Evolutionary conservation across 2,113 vertebrate genomes (phyloP), one percentile per base, ranked within the genome.

Genomic region (Myiopsitta monachus): DNA sequence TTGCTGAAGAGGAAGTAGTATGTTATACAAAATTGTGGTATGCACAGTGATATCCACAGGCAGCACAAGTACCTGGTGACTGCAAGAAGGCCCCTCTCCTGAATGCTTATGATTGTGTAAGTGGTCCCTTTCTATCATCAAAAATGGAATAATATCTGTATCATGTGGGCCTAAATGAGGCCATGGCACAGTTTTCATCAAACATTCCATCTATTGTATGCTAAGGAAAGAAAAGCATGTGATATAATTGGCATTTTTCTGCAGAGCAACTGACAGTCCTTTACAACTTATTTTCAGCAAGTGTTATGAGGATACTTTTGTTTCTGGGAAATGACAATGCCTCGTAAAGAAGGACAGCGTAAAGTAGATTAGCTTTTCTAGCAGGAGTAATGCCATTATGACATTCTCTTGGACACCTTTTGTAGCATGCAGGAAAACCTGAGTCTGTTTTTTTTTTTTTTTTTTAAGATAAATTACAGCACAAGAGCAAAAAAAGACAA

Each of bases 391-490:
- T 96, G 94, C 96, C 88, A 68, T 95, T 94, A 92, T 96, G 94
- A 94, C 94, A 94, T 94, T 92, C 91, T 83, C 78, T 70, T 95
- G 93, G 94, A 97, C 95, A 90, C 93, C 95, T 97, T 30, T 89
- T 3, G 14, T 82, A 21, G 69, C 30, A 66, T 66, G 86, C 94
- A 89, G 92, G 95, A 94, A 87, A 96, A 96, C 83, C 80, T 27
- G 80, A 85, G 77, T 87, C 69, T 77, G 52, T 97, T 95, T 95
- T 95, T 97, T 95, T 95, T 95, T 95, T 97, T 95, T 41, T 95
- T 95, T 97, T 95, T 84, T 12, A 95, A 97, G 96, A 97, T 96
- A 96, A 97, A 97, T 97, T 97, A 73, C 74, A 91, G 95, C 95
- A 79, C 62, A 62, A 73, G 96, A 95, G 91, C 90, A 89, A 97